Evolutionary conservation across 2,888 invertebrate genomes (phyloP).

Genomic region (Opisthograptis luteolata): DNA sequence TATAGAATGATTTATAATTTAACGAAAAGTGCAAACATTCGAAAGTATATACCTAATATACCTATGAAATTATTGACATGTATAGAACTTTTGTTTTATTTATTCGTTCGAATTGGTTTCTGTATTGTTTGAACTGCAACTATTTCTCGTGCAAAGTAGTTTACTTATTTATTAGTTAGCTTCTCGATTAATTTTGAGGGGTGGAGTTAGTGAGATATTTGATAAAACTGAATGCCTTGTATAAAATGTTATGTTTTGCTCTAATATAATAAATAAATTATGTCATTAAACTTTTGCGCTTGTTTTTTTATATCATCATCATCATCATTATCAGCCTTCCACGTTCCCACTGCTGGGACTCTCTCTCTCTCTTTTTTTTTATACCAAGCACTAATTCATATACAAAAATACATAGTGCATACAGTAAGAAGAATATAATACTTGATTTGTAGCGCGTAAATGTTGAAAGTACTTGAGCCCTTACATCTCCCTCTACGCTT

Average conservation of each 20-base stretch:
- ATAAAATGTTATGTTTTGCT: slow-evolving; percentile 60
- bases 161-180: slow-evolving; percentile 7
- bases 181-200: slow-evolving; percentile 20
- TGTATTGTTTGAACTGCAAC: slow-evolving; percentile 20
- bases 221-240: slow-evolving; percentile 57
- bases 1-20: too few species aligned
- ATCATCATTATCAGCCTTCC: too few species aligned
- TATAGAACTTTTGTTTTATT: slow-evolving; percentile 36
- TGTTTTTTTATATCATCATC: not conserved
- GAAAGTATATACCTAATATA: slow-evolving; percentile 12
- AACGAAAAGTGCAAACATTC: slow-evolving; percentile 21
- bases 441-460: too few species aligned
- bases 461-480: too few species aligned
- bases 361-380: too few species aligned
- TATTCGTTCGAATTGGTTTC: slow-evolving; percentile 26
- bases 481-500: too few species aligned
- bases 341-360: too few species aligned
- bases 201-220: slow-evolving; percentile 47
- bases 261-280: slow-evolving; percentile 52
- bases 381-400: too few species aligned
- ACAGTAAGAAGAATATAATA: too few species aligned
- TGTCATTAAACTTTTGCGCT: slow-evolving; percentile 28
- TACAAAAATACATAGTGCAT: too few species aligned
- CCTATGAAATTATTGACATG: slow-evolving; percentile 13
- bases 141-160: slow-evolving; percentile 16